Percentiles rank a stretch among this genome's conserved stretches.
phyloP scores from a whole-genome alignment of 2,797 vertebrate species.

The Telmatherina bonti region DNA sequence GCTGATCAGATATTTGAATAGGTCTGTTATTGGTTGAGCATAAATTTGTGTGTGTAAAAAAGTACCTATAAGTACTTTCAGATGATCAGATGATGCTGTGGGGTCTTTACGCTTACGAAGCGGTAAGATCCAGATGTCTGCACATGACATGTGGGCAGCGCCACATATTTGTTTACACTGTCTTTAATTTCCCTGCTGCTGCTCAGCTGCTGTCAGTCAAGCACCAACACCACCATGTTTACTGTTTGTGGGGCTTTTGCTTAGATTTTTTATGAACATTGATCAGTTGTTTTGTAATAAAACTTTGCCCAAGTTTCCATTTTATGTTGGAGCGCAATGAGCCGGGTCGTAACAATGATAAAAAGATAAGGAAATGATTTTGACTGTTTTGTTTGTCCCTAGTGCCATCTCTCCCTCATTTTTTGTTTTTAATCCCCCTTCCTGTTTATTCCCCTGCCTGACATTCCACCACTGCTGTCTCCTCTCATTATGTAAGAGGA shows the following conservation, averaged over 20 bases:
- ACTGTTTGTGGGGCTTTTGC: background rate
- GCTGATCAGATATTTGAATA: background rate
- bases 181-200: constrained; percentile 12
- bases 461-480: constrained; percentile 36
- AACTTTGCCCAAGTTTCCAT: background rate
- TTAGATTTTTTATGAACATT: background rate
- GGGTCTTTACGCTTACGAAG: constrained; percentile 3
- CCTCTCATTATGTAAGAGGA: constrained; percentile 51
- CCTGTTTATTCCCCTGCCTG: constrained; percentile 35
- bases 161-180: constrained; percentile 10
- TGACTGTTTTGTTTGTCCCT: constrained; percentile 13
- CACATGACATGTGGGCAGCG: constrained; percentile 5
- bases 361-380: background rate
- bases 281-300: background rate
- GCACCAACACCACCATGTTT: background rate
- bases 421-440: constrained; percentile 26
- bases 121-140: constrained; percentile 14
- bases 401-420: constrained; percentile 12
- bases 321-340: background rate
- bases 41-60: background rate
- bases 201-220: constrained; percentile 27
- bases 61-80: background rate
- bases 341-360: background rate
- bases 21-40: background rate
- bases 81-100: background rate